A percentile compares a stretch with the other conserved stretches of the same genome.
phyloP scores from a whole-genome alignment of 2,113 vertebrate genomes.

The Lipophrys pholis region DNA sequence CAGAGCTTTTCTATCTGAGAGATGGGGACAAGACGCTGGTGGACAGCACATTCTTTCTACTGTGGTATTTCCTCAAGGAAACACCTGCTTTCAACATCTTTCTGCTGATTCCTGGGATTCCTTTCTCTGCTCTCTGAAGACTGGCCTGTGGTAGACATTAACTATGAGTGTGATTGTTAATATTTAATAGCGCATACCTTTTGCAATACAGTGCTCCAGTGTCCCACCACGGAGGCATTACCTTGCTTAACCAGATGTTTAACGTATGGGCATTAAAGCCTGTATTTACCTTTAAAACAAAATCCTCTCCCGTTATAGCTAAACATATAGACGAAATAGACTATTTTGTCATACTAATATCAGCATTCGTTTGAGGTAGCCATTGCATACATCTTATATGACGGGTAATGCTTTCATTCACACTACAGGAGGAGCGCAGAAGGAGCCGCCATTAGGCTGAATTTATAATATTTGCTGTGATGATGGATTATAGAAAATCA shows the following conservation, averaged over 20 bases:
- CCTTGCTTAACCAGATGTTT: not conserved
- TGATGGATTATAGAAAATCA: conserved; percentile 39
- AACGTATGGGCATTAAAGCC: not conserved
- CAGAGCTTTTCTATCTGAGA: conserved; percentile 60
- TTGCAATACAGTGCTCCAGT: not conserved
- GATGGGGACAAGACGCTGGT: conserved; percentile 47
- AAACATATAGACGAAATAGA: not conserved
- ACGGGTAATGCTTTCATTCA: conserved; percentile 27
- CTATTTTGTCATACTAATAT: not conserved
- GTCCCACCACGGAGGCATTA: not conserved
- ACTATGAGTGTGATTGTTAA: not conserved
- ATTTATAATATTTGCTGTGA: conserved; percentile 18
- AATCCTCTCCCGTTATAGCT: not conserved
- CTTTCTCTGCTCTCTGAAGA: conserved; percentile 13
- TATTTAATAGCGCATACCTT: conserved; percentile 10
- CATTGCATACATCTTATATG: conserved; percentile 21
- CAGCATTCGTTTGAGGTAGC: conserved; percentile 12
- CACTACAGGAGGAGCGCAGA: not conserved
- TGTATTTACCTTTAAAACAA: not conserved
- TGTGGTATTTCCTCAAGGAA: conserved; percentile 82
- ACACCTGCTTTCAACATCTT: conserved; percentile 75
- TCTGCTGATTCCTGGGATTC: conserved; percentile 65
- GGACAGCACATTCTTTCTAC: conserved; percentile 69
- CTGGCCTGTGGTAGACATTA: conserved; percentile 15
- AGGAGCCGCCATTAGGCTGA: not conserved